phyloP scores from a whole-genome alignment of 2,888 invertebrate species.

The Drosophila neutralis region DNA sequence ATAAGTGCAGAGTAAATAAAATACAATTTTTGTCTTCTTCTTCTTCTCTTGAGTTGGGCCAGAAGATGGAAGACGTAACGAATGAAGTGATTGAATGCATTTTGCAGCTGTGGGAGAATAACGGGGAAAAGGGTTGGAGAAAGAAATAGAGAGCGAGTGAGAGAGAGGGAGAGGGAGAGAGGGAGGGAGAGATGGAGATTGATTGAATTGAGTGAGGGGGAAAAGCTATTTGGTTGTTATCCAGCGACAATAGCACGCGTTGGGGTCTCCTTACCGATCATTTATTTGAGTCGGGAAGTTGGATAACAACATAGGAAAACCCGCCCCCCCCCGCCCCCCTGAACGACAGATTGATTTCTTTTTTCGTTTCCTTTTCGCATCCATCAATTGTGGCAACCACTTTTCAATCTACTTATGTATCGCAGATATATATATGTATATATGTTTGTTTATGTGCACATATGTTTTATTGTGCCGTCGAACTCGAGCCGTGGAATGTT shows the following conservation, averaged over 20 bases:
- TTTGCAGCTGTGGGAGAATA: conserved; percentile 40
- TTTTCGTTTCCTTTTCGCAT: conserved; percentile 58
- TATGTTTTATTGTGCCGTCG: conserved; percentile 42
- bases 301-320: conserved; percentile 26
- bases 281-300: conserved; percentile 30
- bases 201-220: neutral
- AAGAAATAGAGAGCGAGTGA: neutral
- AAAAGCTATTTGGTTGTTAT: conserved; percentile 26
- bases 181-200: neutral
- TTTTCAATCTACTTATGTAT: conserved; percentile 21
- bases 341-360: conserved; percentile 61
- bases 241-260: conserved; percentile 73
- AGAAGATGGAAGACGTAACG: conserved; percentile 45
- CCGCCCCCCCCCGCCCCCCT: neutral
- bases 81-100: conserved; percentile 79
- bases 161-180: too few relatives aligned
- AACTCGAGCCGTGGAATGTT: conserved; percentile 8
- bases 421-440: conserved; percentile 4
- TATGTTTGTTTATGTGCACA: conserved; percentile 20
- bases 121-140: conserved; percentile 10
- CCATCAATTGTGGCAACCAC: conserved; percentile 55
- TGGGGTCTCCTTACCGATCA: conserved; percentile 42
- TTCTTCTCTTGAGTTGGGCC: conserved; percentile 28
- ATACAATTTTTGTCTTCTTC: conserved; percentile 44
- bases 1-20: conserved; percentile 80